These are phyloP conservation scores for Thrips palmi DNA, from an alignment of 1,140 invertebrate genomes.

Conservation along the genomic window DNA sequence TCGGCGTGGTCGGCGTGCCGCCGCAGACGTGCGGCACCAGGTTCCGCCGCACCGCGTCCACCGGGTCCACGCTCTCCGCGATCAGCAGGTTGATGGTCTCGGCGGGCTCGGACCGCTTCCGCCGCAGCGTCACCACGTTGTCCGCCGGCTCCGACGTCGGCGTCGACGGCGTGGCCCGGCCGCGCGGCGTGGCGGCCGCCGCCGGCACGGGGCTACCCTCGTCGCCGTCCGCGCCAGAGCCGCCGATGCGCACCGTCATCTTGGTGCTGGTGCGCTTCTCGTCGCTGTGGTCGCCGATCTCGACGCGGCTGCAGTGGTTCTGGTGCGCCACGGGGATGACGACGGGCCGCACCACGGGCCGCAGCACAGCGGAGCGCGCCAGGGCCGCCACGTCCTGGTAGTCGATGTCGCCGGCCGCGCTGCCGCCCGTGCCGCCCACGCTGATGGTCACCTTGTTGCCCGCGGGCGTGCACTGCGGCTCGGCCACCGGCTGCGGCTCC, in stretches of 20 bases:
- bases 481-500: conserved; percentile 19
- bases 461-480: conserved; percentile 25
- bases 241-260: too few species aligned
- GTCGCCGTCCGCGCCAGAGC: conserved; percentile 1
- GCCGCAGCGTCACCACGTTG: conserved; percentile 6
- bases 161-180: not conserved
- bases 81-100: conserved; percentile 7
- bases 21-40: conserved; percentile 52
- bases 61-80: conserved; percentile 32
- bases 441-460: conserved; percentile 20
- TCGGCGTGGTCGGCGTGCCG: not conserved
- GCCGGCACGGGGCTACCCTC: conserved; percentile 2
- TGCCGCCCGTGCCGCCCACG: conserved; percentile 16
- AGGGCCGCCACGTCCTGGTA: conserved; percentile 1
- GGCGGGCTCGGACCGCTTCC: not conserved
- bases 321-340: too few species aligned
- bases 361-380: conserved; percentile 1
- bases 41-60: conserved; percentile 47
- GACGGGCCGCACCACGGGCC: too few species aligned
- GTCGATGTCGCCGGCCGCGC: too few species aligned
- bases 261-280: too few species aligned
- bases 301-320: too few species aligned
- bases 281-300: too few species aligned
- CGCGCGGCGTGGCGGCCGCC: conserved; percentile 4
- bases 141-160: not conserved